Percentiles rank a stretch among this genome's conserved stretches.
These are phyloP conservation scores for Coelopa frigida DNA, from an alignment of 1,140 invertebrate species.

Conservation along the genomic window DNA sequence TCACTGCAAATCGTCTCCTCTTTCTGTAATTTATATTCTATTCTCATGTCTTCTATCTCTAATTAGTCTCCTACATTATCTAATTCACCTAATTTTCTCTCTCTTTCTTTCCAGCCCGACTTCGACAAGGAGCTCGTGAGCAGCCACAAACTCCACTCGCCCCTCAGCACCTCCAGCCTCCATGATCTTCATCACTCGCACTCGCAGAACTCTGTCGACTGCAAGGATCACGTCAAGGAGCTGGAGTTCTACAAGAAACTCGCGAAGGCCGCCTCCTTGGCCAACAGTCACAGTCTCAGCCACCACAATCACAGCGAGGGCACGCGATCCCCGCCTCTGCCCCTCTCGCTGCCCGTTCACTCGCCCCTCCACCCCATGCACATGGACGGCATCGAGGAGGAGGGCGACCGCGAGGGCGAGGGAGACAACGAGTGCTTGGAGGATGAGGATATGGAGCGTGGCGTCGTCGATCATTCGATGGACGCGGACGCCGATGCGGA, in stretches of 20 bases:
- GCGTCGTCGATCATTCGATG: background rate
- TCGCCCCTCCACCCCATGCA: slow-evolving; percentile 34
- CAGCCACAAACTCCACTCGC: slow-evolving; percentile 37
- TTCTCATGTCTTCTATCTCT: too few relatives aligned
- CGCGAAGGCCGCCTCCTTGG: slow-evolving; percentile 35
- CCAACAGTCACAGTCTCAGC: slow-evolving; percentile 28
- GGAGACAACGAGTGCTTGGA: background rate
- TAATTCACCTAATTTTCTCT: background rate
- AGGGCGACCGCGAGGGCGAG: background rate
- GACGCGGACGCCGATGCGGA: slow-evolving; percentile 4
- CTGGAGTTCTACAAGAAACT: slow-evolving; percentile 41
- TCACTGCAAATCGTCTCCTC: too few relatives aligned
- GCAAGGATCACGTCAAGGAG: slow-evolving; percentile 38
- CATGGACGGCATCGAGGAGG: slow-evolving; percentile 31
- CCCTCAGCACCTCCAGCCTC: slow-evolving; percentile 13
- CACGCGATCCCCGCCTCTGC: background rate
- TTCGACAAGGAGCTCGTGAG: slow-evolving; percentile 39
- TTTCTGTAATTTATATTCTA: too few relatives aligned
- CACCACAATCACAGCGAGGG: background rate
- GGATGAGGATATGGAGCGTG: slow-evolving; percentile 2
- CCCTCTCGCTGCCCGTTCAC: slow-evolving; percentile 16
- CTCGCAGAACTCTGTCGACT: slow-evolving; percentile 19
- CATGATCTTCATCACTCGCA: slow-evolving; percentile 20
- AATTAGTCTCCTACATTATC: too few relatives aligned
- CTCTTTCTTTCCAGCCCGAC: slow-evolving; percentile 22